phyloP scores from a whole-genome alignment of 2,888 invertebrate genomes.

The Eurytoma californica region DNA sequence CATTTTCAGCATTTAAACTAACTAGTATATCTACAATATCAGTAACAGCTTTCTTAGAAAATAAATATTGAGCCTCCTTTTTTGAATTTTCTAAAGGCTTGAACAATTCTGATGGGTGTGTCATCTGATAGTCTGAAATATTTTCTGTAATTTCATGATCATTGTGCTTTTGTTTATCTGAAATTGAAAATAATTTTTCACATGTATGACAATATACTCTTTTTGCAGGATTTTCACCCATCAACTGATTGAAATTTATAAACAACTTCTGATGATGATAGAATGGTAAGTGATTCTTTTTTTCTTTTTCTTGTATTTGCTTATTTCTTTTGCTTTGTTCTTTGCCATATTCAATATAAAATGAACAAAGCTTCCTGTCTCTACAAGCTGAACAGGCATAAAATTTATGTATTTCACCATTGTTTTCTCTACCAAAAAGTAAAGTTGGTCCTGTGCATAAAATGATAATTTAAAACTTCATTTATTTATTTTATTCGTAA shows the following conservation, averaged over 20 bases:
- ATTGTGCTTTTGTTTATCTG: constrained; percentile 75
- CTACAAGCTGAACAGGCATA: constrained; percentile 91
- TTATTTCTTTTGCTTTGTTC: constrained; percentile 73
- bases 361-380: constrained; percentile 85
- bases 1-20: constrained; percentile 78
- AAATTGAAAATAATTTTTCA: constrained; percentile 76
- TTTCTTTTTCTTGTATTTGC: constrained; percentile 77
- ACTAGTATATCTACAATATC: constrained; percentile 81
- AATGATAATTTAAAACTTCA: constrained; percentile 15
- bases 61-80: constrained; percentile 92
- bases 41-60: constrained; percentile 81
- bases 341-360: constrained; percentile 79
- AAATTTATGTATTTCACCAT: constrained; percentile 78
- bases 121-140: constrained; percentile 79
- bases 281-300: constrained; percentile 73
- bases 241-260: constrained; percentile 77
- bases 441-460: constrained; percentile 79
- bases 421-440: constrained; percentile 78
- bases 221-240: constrained; percentile 57
- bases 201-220: constrained; percentile 83
- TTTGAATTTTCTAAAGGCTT: constrained; percentile 84
- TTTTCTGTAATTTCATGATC: constrained; percentile 78
- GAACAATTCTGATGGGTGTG: constrained; percentile 82
- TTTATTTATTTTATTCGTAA: background rate
- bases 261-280: constrained; percentile 78